phyloP scores from a whole-genome alignment of 1,140 invertebrate genomes.

The Neodiprion pinetum region DNA sequence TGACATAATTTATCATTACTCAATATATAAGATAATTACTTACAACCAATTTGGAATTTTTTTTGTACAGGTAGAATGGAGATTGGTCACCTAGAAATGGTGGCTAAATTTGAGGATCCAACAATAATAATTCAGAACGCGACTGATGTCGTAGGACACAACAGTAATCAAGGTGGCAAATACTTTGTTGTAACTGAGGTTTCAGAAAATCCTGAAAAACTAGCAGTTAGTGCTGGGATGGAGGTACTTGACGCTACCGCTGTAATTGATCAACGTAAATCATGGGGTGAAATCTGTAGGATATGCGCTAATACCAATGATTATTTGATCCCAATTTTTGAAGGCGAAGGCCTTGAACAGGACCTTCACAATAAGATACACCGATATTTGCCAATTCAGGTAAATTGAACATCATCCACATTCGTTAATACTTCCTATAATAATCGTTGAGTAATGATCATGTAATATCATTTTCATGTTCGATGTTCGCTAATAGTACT shows the following conservation, averaged over 20 bases:
- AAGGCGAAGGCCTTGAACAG: conserved; percentile 63
- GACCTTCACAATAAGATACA: conserved; percentile 65
- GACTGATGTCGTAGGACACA: background rate
- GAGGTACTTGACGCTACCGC: background rate
- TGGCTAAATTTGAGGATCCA: background rate
- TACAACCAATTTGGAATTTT: too few species aligned
- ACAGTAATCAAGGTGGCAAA: background rate
- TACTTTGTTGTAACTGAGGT: conserved; percentile 30
- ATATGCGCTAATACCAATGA: conserved; percentile 63
- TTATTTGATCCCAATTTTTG: conserved; percentile 65
- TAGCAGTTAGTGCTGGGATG: background rate
- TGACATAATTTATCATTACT: too few species aligned
- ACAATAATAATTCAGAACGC: background rate
- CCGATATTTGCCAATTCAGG: conserved; percentile 66
- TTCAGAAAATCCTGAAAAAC: background rate
- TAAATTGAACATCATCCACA: conserved; percentile 36
- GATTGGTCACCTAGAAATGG: background rate
- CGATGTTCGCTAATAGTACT: too few species aligned
- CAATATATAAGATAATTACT: too few species aligned
- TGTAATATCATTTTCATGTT: conserved; percentile 5
- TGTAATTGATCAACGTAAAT: background rate
- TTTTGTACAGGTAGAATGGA: conserved; percentile 11
- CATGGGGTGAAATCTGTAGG: conserved; percentile 56
- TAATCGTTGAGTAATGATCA: background rate
- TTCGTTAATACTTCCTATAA: conserved; percentile 14